These are phyloP conservation scores for Apostichopus californicus DNA, from an alignment of 35 echinoderm and acorn worm species.

Conservation along the genomic window DNA sequence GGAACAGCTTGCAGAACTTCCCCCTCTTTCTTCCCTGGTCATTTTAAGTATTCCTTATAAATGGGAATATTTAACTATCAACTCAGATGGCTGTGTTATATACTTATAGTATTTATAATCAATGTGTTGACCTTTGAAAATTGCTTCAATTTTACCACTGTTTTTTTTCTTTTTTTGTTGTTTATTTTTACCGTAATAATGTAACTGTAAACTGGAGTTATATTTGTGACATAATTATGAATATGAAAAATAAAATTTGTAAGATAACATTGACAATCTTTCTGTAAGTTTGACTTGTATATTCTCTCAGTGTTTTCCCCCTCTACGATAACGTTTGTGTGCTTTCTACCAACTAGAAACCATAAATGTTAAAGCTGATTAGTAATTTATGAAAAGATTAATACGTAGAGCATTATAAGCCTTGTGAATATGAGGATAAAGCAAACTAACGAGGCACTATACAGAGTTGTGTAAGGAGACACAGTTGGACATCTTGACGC, in stretches of 20 bases:
- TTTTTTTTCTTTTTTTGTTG: not conserved
- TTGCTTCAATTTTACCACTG: not conserved
- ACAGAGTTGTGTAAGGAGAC: not conserved
- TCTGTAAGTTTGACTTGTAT: not conserved
- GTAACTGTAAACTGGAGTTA: constrained; percentile 44
- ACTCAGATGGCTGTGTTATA: not conserved
- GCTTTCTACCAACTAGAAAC: not conserved
- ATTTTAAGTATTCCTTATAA: not conserved
- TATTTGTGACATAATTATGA: constrained; percentile 43
- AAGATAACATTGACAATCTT: not conserved
- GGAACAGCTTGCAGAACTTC: not conserved
- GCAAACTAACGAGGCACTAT: not conserved
- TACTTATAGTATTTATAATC: constrained; percentile 1
- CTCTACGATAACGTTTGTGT: not conserved
- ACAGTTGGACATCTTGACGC: no score
- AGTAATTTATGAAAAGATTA: not conserved
- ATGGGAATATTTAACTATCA: not conserved
- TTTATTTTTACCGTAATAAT: constrained; percentile 33
- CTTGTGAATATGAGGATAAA: not conserved
- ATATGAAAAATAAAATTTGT: constrained; percentile 47
- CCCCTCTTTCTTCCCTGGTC: not conserved
- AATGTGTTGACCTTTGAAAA: constrained; percentile 10
- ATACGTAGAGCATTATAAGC: no score
- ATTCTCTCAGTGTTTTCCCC: not conserved
- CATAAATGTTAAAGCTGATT: not conserved